Conservation (phyloP, 2,888 invertebrate species). For the Leucoptera coffeella region DNA sequence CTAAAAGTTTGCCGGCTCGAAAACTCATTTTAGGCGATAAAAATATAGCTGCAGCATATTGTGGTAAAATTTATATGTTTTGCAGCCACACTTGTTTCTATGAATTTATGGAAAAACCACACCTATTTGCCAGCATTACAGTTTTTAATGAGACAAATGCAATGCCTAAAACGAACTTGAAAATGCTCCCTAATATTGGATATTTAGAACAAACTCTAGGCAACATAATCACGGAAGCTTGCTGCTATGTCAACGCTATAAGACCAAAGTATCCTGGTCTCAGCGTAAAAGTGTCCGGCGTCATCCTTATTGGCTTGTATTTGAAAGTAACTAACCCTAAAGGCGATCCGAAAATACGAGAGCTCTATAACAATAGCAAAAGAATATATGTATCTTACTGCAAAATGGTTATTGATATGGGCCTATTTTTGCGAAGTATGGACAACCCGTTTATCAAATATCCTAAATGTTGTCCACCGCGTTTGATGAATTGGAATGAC, state of each 20-base stretch:
- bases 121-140: constrained; percentile 34
- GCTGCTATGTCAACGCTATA: constrained; percentile 37
- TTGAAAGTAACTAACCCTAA: constrained; percentile 47
- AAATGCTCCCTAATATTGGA: constrained; percentile 49
- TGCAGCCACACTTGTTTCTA: constrained; percentile 40
- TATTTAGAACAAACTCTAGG: constrained; percentile 57
- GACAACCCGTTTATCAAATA: constrained; percentile 53
- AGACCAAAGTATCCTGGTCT: constrained; percentile 60
- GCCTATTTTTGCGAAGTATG: constrained; percentile 36
- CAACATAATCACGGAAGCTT: constrained; percentile 42
- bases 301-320: constrained; percentile 49
- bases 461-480: constrained; percentile 25
- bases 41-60: constrained; percentile 38
- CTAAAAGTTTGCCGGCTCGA: constrained; percentile 41
- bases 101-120: constrained; percentile 45
- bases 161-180: constrained; percentile 32
- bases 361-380: constrained; percentile 24
- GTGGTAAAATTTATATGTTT: constrained; percentile 49
- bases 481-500: no score
- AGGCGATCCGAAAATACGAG: constrained; percentile 12
- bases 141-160: constrained; percentile 24
- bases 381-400: constrained; percentile 24
- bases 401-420: constrained; percentile 24
- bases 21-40: constrained; percentile 29
- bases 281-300: constrained; percentile 35